These are phyloP conservation scores for Periophthalmodon schlosseri DNA, from an alignment of 2,113 vertebrate genomes.

Conservation along the genomic window DNA sequence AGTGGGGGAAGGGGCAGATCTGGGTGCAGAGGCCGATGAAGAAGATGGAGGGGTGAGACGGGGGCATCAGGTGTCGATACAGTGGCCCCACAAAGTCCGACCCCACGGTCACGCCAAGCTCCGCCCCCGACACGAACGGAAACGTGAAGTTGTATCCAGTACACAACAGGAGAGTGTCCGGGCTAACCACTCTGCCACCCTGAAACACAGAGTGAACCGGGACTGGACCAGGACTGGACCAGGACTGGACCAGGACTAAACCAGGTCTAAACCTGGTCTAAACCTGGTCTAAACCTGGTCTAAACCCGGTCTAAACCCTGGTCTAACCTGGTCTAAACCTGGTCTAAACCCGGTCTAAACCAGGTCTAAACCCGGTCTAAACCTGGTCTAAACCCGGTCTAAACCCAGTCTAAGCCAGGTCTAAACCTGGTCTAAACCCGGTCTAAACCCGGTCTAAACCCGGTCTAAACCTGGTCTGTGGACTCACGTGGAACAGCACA, in stretches of 20 bases:
- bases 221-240: too few species aligned
- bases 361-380: fast-evolving
- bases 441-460: too few species aligned
- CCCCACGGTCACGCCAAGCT: slow-evolving; percentile 68
- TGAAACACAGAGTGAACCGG: slow-evolving; percentile 13
- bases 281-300: too few species aligned
- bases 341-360: too few species aligned
- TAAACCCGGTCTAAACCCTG: too few species aligned
- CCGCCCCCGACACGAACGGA: slow-evolving; percentile 65
- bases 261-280: too few species aligned
- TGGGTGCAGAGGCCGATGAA: slow-evolving; percentile 79
- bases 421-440: too few species aligned
- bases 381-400: too few species aligned
- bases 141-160: slow-evolving; percentile 82
- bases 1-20: slow-evolving; percentile 81
- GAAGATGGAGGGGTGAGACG: slow-evolving; percentile 75
- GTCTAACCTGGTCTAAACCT: too few species aligned
- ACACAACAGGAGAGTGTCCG: slow-evolving; percentile 79
- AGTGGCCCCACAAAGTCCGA: slow-evolving; percentile 71
- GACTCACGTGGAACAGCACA: slow-evolving; percentile 67
- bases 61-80: slow-evolving; percentile 76
- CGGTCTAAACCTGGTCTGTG: too few species aligned
- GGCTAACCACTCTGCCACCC: slow-evolving; percentile 58
- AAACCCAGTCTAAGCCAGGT: too few species aligned
- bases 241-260: too few species aligned